Evolutionary conservation across 2,113 vertebrate genomes (phyloP).

Genomic region (Tragelaphus strepsiceros): DNA sequence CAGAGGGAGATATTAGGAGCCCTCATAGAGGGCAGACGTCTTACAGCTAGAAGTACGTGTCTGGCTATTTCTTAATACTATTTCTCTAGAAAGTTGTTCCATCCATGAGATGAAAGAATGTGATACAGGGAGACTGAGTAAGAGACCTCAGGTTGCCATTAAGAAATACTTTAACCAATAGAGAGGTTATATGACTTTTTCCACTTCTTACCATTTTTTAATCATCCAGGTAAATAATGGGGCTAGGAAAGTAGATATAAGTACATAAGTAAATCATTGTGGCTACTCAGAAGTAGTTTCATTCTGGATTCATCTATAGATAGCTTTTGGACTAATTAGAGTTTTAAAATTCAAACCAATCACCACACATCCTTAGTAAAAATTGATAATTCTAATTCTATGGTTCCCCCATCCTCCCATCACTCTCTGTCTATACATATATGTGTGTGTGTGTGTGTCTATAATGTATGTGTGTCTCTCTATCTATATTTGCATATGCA

Average conservation of each 20-base stretch:
- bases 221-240: neutral
- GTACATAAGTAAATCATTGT: neutral
- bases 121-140: neutral
- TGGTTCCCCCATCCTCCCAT: neutral
- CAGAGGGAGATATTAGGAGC: neutral
- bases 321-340: neutral
- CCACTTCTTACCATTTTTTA: neutral
- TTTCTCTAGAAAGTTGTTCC: neutral
- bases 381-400: neutral
- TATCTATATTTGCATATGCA: neutral
- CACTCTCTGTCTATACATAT: neutral
- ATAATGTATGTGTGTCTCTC: neutral
- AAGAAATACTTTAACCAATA: neutral
- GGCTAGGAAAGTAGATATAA: neutral
- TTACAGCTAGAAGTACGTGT: neutral
- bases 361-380: neutral
- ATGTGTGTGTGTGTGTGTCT: neutral
- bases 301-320: neutral
- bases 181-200: neutral
- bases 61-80: neutral
- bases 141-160: neutral
- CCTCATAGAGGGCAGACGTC: neutral
- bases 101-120: neutral
- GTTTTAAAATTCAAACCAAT: slow-evolving; percentile 7
- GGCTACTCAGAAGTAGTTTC: neutral